Percentiles rank a stretch among this genome's conserved stretches.
Conservation (phyloP, 1,140 invertebrate species). For the Ips typographus region DNA sequence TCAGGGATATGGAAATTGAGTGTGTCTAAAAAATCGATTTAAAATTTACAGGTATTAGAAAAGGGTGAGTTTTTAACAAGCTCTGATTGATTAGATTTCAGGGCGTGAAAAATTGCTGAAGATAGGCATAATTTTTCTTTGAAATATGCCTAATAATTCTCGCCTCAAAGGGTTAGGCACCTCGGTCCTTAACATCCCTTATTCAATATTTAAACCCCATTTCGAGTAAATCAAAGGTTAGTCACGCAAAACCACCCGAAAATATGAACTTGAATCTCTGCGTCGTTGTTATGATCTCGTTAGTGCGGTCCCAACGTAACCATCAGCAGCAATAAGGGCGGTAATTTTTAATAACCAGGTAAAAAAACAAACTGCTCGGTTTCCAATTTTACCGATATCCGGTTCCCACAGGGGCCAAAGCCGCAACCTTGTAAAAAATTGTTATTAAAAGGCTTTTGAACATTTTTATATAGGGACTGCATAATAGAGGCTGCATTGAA, state of each 20-base stretch:
- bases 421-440: constrained; percentile 19
- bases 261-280: no score
- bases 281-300: no score
- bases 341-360: constrained; percentile 31
- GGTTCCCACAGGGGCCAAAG: constrained; percentile 26
- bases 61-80: constrained; percentile 7
- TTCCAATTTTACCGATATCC: constrained; percentile 33
- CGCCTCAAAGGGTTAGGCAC: constrained; percentile 3
- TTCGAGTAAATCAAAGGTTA: no score
- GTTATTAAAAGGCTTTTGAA: constrained; percentile 15
- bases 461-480: constrained; percentile 1
- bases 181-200: not conserved
- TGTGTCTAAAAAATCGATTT: no score
- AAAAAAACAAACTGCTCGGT: constrained; percentile 28
- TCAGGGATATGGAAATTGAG: no score
- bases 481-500: constrained; percentile 14
- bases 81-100: constrained; percentile 5
- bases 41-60: not conserved
- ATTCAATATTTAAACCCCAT: no score
- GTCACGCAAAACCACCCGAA: no score
- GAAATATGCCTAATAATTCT: constrained; percentile 5
- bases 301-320: no score
- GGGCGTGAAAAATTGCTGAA: constrained; percentile 8
- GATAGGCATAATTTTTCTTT: not conserved
- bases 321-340: constrained; percentile 17